Evolutionary conservation across 2,113 vertebrate species (phyloP).

Genomic region (Pelecanus crispus): DNA sequence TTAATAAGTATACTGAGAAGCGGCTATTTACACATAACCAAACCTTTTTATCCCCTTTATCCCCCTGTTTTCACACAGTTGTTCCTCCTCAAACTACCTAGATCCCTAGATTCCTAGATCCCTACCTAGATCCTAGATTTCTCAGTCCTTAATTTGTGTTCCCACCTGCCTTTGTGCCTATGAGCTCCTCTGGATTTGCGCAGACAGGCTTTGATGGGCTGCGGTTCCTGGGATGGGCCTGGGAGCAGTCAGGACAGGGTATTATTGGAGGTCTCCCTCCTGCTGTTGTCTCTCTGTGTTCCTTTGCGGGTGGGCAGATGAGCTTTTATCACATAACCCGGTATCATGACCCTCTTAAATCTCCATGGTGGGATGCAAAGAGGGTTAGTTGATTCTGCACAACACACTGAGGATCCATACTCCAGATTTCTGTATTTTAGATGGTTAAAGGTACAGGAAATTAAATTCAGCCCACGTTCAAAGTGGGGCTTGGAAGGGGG

Average conservation of each 20-base stretch:
- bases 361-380: not conserved
- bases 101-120: no score
- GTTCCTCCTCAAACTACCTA: not conserved
- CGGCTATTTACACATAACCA: not conserved
- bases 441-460: not conserved
- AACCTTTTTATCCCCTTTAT: not conserved
- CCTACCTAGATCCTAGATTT: no score
- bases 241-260: not conserved
- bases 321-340: not conserved
- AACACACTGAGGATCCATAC: not conserved
- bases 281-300: not conserved
- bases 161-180: not conserved
- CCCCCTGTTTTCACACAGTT: rapidly evolving
- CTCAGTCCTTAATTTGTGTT: not conserved
- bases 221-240: not conserved
- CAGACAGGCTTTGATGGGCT: not conserved
- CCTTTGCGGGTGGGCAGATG: not conserved
- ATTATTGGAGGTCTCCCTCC: not conserved
- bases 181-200: not conserved
- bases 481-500: not conserved
- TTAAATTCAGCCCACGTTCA: not conserved
- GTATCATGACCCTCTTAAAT: not conserved
- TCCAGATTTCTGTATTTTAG: not conserved
- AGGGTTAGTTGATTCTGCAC: not conserved
- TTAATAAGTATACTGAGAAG: not conserved